Evolutionary conservation across 92 coral and sea anemone species (phyloP), one percentile per base, ranked within the genome.

Genomic region (Paragorgia papillata): DNA sequence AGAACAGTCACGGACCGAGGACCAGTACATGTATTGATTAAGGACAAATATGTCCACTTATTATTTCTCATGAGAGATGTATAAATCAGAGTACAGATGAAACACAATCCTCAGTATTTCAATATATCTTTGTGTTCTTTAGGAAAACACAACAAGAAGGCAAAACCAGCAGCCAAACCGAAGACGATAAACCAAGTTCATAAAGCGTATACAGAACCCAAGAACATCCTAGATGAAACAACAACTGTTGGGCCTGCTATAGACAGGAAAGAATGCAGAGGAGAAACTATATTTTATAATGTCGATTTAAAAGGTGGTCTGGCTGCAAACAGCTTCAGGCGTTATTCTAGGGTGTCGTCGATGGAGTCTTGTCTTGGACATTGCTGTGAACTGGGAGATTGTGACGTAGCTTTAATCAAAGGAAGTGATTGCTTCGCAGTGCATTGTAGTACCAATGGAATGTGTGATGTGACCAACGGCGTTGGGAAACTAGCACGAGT

Each of bases 241-340:
- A 14, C 64, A 29, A 24, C 58, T 26, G 39, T 68, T 1, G 51
- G 54, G 14, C 20, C 32, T 17, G 65, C 57, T 4, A 34, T 24
- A 0, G 31, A 9, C 13, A 39, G 14, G 21, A 39, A 20, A 68
- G 63, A 71, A 54, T 71, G 78, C 51, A 31, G 14, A 32, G 78
- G 78, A 18, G 78, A 71, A 54, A 71, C 78, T 5, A 64, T 88
- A 77, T 90, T 89, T 83, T 93, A 93, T 40, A 84, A 88, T 48
- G 97, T 93, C 17, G 88, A 84, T 31, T 82, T 92, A 10, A 81
- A 84, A 17, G 91, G 96, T 21, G 97, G 98, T 24, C 79, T 87
- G 87, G 75, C 88, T 31, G 93, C 94, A 1, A 96, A 92, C 24
- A 87, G 75, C 44, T 79, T 90, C 35, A 89, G 88, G 29, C 82